These are phyloP conservation scores for Lipophrys pholis DNA, from an alignment of 2,113 vertebrate species.

Conservation along the genomic window DNA sequence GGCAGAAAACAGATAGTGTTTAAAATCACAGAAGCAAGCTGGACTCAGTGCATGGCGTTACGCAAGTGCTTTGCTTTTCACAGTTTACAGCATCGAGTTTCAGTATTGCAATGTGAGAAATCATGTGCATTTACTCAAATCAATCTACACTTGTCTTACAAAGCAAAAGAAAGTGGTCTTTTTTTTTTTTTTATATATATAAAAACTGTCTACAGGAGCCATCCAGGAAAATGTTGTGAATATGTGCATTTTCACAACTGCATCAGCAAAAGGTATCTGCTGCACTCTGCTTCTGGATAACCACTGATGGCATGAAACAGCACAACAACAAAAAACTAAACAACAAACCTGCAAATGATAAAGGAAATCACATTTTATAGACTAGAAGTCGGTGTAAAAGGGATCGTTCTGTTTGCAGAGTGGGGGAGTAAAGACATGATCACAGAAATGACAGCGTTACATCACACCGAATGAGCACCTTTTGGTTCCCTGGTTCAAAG, in stretches of 20 bases:
- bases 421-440: neutral
- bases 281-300: neutral
- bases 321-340: no score
- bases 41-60: neutral
- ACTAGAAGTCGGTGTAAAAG: neutral
- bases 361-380: neutral
- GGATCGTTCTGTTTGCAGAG: neutral
- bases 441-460: neutral
- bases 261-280: neutral
- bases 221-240: neutral
- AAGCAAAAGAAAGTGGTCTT: no score
- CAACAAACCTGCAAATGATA: neutral
- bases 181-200: no score
- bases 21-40: constrained; percentile 7
- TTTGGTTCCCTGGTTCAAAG: neutral
- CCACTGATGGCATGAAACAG: neutral
- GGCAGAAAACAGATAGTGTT: constrained; percentile 29
- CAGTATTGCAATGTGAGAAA: neutral
- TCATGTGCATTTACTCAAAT: neutral
- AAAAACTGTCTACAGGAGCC: no score
- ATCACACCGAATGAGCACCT: neutral
- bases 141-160: no score
- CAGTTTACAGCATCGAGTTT: neutral
- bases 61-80: neutral
- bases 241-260: neutral